Conservation (phyloP, 2,113 vertebrate species). For the Sinosuthora webbiana region DNA sequence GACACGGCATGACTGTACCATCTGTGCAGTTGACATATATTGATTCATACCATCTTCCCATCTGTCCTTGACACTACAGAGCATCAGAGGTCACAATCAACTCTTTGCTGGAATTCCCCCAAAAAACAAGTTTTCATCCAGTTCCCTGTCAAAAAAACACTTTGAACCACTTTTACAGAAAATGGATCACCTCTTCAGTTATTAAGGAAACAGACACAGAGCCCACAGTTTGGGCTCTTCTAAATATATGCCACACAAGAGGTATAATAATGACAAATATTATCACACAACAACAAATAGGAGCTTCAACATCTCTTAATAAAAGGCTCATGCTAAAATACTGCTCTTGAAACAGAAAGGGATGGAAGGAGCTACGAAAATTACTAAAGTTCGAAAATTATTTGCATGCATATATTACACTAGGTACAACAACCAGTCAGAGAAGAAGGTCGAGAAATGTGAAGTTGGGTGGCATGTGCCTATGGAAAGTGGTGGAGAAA, state of each 20-base stretch:
- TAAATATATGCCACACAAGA: neutral
- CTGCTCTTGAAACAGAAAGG: neutral
- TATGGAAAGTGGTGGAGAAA: slow-evolving; percentile 14
- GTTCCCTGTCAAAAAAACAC: slow-evolving; percentile 18
- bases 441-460: neutral
- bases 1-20: slow-evolving; percentile 78
- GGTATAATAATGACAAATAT: neutral
- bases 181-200: slow-evolving; percentile 22
- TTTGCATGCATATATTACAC: neutral
- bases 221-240: neutral
- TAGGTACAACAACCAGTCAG: slow-evolving; percentile 10
- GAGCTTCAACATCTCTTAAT: neutral
- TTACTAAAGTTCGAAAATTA: neutral
- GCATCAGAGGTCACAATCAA: slow-evolving; percentile 73
- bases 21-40: slow-evolving; percentile 80
- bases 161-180: slow-evolving; percentile 37
- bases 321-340: neutral
- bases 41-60: slow-evolving; percentile 80
- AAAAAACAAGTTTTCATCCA: slow-evolving; percentile 60
- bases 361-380: slow-evolving; percentile 11
- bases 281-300: neutral
- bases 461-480: neutral
- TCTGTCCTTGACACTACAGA: slow-evolving; percentile 79
- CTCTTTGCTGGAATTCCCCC: slow-evolving; percentile 71
- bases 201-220: neutral